A percentile compares a stretch with the other conserved stretches of the same genome.
phyloP scores from a whole-genome alignment of 2,888 invertebrate genomes.

The Aphidoletes aphidimyza region DNA sequence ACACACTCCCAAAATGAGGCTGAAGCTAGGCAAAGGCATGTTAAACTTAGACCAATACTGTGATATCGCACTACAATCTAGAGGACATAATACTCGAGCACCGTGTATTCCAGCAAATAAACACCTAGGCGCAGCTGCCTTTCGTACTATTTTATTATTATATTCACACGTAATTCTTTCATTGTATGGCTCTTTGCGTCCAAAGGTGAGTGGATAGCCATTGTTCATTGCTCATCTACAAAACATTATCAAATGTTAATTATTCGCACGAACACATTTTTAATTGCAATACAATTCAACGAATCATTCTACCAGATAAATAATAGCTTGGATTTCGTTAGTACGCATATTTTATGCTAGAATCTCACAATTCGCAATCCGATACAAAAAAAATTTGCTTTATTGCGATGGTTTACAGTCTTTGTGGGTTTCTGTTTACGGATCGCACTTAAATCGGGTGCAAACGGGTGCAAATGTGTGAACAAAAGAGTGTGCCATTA shows the following conservation, averaged over 20 bases:
- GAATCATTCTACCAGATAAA: not conserved
- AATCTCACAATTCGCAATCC: not conserved
- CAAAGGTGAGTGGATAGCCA: not conserved
- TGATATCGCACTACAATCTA: not conserved
- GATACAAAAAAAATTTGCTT: slow-evolving; percentile 6
- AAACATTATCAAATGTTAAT: not conserved
- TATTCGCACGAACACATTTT: slow-evolving; percentile 12
- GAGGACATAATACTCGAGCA: not conserved
- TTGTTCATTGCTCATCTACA: not conserved
- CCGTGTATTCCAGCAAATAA: no score
- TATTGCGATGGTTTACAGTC: not conserved
- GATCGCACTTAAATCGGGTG: not conserved
- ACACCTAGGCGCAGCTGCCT: not conserved
- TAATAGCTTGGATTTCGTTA: not conserved
- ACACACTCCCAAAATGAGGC: no score
- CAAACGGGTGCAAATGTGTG: not conserved
- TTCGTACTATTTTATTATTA: not conserved
- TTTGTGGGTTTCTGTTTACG: not conserved
- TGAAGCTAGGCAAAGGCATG: no score
- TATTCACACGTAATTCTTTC: slow-evolving; percentile 22
- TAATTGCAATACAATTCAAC: not conserved
- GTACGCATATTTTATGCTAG: not conserved
- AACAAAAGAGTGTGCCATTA: slow-evolving; percentile 5
- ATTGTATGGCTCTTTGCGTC: not conserved
- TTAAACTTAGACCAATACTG: no score